These are phyloP conservation scores for Megaceryle alcyon DNA, from an alignment of 2,797 vertebrate genomes.

Conservation along the genomic window DNA sequence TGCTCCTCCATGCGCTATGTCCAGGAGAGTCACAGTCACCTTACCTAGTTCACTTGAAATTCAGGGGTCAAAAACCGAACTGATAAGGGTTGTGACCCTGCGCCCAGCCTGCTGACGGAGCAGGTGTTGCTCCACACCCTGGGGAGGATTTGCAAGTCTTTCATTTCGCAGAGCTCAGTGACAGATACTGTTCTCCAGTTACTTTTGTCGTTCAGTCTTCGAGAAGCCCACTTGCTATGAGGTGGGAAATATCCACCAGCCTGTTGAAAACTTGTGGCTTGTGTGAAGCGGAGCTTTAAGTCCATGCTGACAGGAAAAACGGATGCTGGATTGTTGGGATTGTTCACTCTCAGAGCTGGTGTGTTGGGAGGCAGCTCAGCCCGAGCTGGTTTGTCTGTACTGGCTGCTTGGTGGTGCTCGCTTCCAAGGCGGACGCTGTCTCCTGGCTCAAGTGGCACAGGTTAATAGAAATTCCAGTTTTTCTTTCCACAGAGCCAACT, in stretches of 20 bases:
- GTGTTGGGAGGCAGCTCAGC: neutral
- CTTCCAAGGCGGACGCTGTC: neutral
- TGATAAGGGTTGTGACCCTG: neutral
- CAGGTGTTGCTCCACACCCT: conserved; percentile 47
- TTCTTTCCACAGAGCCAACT: neutral
- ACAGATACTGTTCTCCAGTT: neutral
- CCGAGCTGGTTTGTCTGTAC: rapidly evolving
- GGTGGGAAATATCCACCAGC: neutral
- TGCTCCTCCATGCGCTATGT: rapidly evolving
- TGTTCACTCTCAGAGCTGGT: neutral
- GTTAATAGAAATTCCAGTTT: neutral
- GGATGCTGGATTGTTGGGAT: neutral
- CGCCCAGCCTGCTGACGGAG: neutral
- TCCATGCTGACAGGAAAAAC: neutral
- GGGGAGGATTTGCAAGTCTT: neutral
- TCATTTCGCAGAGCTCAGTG: neutral
- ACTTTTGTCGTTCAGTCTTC: neutral
- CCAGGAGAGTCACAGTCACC: neutral
- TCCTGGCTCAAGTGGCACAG: neutral
- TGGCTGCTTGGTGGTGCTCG: rapidly evolving
- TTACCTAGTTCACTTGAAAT: neutral
- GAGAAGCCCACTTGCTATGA: neutral
- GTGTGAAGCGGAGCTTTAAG: neutral
- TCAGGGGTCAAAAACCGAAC: conserved; percentile 9
- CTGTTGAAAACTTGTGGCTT: neutral